These are phyloP conservation scores for Acinonyx jubatus DNA, from an alignment of 2,113 vertebrate species.

Conservation along the genomic window DNA sequence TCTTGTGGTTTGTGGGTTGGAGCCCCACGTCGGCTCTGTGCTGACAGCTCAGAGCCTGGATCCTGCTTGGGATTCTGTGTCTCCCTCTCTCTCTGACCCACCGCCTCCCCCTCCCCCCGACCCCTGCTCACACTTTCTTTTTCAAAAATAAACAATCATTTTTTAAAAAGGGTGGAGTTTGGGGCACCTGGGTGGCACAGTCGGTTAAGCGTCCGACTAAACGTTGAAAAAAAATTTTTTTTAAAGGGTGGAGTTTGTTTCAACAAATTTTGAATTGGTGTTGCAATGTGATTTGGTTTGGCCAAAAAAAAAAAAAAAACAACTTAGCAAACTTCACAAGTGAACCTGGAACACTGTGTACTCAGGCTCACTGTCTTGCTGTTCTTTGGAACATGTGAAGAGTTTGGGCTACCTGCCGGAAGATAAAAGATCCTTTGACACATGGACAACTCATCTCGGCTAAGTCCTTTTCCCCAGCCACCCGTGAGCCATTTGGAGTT, in stretches of 20 bases:
- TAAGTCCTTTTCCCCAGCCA: background rate
- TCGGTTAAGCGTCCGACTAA: background rate
- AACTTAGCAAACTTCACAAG: background rate
- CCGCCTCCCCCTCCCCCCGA: too few species aligned
- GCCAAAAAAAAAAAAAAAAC: background rate
- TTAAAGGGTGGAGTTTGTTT: background rate
- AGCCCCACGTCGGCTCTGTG: background rate
- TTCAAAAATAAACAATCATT: too few species aligned
- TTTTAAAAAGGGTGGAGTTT: too few species aligned
- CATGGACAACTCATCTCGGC: background rate
- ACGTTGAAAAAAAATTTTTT: background rate
- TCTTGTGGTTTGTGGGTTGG: background rate
- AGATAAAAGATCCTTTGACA: background rate
- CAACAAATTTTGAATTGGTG: background rate
- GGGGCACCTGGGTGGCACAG: too few species aligned
- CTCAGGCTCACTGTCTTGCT: background rate
- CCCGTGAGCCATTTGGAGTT: background rate
- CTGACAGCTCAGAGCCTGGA: background rate
- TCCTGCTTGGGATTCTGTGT: background rate
- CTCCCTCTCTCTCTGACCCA: background rate
- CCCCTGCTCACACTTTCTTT: too few species aligned
- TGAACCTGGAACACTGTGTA: background rate
- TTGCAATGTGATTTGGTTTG: background rate
- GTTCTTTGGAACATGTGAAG: background rate
- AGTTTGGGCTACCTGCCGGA: fast-evolving